Evolutionary conservation across 2,888 invertebrate species (phyloP), one percentile per base, ranked within the genome.

Genomic region (Xestia ashworthii): DNA sequence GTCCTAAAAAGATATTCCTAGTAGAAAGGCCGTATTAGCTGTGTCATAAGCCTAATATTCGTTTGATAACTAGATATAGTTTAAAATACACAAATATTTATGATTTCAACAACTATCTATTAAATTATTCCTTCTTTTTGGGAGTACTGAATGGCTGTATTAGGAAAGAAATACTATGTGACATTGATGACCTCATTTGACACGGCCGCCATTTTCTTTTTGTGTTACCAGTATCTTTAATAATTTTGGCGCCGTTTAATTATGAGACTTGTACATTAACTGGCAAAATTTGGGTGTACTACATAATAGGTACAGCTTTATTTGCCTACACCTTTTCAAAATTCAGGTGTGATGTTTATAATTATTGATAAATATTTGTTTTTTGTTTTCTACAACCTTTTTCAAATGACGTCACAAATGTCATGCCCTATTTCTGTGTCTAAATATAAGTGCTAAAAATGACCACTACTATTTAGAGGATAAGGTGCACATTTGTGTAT

Each of bases 1-100:
- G 16, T 82, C 73, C 76, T 78, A 81, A 82, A 80, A 70, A 11
- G 38, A 82, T 86, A 88, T 87, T 87, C 81, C 89, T 88, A 87
- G 81, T 82, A 86, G 80, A 76, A 67, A 76, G 41, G 60, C 82
- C 71, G 84, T 87, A 80, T 78, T 71, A 83, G 74, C 76, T 78
- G 84, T 82, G 80, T 82, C 85, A 81, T 88, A 83, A 62, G 85
- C 87, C 86, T 87, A 80, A 78, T 78, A 71, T 78, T 80, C 69
- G 71, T 88, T 86, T 78, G 50, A 78, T 75, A 82, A 50, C 32
- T 87, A 88, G 87, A 38, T 14, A 77, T 82, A 84, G 76, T 32
- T 44, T 84, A 87, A 68, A 16, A 71, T 86, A 80, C 53, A 82
- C 50, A 79, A 53, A 83, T 87, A 86, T 87, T 86, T 86, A 86